Percentiles rank a stretch among this genome's conserved stretches.
phyloP scores from a whole-genome alignment of 2,797 vertebrate species.

The Adrianichthys oophorus region DNA sequence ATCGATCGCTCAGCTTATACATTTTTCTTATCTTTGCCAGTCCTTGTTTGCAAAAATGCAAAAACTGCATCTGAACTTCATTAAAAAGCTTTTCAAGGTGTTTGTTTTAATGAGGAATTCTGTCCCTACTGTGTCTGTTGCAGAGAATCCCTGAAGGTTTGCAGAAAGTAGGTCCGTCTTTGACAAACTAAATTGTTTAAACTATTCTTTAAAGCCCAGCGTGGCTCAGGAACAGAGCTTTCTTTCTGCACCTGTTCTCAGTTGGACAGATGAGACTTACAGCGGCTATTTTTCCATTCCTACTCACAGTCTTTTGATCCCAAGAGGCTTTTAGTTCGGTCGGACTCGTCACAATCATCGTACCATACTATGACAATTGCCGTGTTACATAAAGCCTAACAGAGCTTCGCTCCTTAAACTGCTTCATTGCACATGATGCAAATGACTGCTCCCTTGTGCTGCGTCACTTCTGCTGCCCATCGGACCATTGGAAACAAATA shows the following conservation, averaged over 20 bases:
- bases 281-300: constrained; percentile 33
- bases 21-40: too few relatives aligned
- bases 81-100: constrained; percentile 41
- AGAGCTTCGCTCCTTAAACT: constrained; percentile 31
- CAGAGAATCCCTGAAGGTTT: constrained; percentile 55
- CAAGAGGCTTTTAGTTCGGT: constrained; percentile 34
- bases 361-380: constrained; percentile 28
- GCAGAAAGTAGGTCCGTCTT: constrained; percentile 65
- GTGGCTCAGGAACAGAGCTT: constrained; percentile 53
- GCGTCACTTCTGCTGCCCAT: constrained; percentile 25
- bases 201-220: constrained; percentile 70
- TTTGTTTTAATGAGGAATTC: constrained; percentile 59
- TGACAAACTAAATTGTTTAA: constrained; percentile 69
- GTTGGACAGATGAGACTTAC: constrained; percentile 37
- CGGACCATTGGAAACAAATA: constrained; percentile 40
- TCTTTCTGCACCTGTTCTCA: constrained; percentile 61
- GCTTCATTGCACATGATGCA: constrained; percentile 45
- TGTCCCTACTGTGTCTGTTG: constrained; percentile 43
- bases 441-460: constrained; percentile 44
- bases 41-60: too few relatives aligned
- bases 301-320: constrained; percentile 25
- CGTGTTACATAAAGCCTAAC: constrained; percentile 26
- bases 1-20: too few relatives aligned
- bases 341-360: constrained; percentile 39
- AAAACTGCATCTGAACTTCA: constrained; percentile 7